phyloP scores from a whole-genome alignment of 2,888 invertebrate species.

The Apomyelois bistriatella region DNA sequence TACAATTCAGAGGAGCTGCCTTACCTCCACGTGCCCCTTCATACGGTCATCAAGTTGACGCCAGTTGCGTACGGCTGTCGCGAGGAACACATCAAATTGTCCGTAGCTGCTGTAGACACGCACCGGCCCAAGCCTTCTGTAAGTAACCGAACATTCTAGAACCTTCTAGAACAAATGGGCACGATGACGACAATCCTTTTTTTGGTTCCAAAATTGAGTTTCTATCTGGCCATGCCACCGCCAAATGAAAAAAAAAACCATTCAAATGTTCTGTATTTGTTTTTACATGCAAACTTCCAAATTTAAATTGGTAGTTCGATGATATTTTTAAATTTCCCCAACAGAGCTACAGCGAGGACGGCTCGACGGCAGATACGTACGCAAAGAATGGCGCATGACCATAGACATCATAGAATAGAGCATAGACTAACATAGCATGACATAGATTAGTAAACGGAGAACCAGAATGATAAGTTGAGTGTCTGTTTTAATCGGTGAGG shows the following conservation, averaged over 20 bases:
- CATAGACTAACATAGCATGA: constrained; percentile 12
- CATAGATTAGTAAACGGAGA: constrained; percentile 9
- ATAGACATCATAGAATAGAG: constrained; percentile 15
- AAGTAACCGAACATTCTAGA: constrained; percentile 33
- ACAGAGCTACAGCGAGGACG: constrained; percentile 34
- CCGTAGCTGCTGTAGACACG: constrained; percentile 97
- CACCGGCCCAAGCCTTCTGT: constrained; percentile 95
- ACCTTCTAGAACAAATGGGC: no score
- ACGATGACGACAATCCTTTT: no score
- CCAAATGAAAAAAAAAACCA: no score
- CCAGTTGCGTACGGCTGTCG: constrained; percentile 99
- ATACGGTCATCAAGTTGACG: constrained; percentile 97
- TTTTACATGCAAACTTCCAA: no score
- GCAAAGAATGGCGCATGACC: constrained; percentile 23
- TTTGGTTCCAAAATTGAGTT: no score
- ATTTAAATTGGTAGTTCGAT: no score
- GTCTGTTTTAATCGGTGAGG: constrained; percentile 6
- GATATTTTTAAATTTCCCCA: constrained; percentile 21
- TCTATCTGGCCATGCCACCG: no score
- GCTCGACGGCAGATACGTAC: constrained; percentile 32
- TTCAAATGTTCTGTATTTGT: no score
- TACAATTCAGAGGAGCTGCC: constrained; percentile 93
- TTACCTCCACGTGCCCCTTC: constrained; percentile 93
- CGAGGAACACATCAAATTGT: constrained; percentile 94
- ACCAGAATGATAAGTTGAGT: constrained; percentile 12